Evolutionary conservation across 2,797 vertebrate genomes (phyloP), one percentile per base, ranked within the genome.

Genomic region (Hemitrygon akajei): DNA sequence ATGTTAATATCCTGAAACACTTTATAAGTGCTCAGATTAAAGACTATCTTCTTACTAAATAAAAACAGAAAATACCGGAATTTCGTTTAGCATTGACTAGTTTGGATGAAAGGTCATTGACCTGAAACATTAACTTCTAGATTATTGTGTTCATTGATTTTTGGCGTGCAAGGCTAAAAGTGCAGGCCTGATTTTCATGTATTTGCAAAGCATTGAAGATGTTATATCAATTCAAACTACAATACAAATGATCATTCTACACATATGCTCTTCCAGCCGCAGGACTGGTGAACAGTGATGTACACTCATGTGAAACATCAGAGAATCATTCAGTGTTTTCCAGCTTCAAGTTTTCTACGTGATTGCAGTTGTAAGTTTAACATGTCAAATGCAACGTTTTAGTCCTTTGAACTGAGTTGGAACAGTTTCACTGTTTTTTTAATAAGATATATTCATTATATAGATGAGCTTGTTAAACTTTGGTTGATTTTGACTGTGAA

Each of bases 401-500:
- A 40, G 73, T 75, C 22, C 20, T 73, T 22, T 40, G 66, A 40
- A 37, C 87, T 71, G 63, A 69, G 22, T 91, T 91, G 87, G 89
- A 73, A 66, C 4, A 34, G 7, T 66, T 75, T 75, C 22, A 7
- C 16, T 92, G 66, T 92, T 40, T 25, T 56, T 75, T 58, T 14
- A 93, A 76, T 75, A 93, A 76, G 69, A 37, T 18, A 56, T 47
- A 93, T 93, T 93, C 71, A 92, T 92, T 37, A 73, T 75, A 92
- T 92, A 75, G 37, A 92, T 34, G 66, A 75, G 25, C 91, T 93
- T 73, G 71, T 93, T 93, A 93, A 93, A 93, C 91, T 75, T 92
- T 25, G 56, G 18, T 75, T 93, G 91, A 93, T 37, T 93, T 69
- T 73, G 69, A 93, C 27, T 47, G n/a, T 75, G 75, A 76, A 47